Conservation (phyloP, 2,888 invertebrate species). For the Enchytraeus crypticus region DNA sequence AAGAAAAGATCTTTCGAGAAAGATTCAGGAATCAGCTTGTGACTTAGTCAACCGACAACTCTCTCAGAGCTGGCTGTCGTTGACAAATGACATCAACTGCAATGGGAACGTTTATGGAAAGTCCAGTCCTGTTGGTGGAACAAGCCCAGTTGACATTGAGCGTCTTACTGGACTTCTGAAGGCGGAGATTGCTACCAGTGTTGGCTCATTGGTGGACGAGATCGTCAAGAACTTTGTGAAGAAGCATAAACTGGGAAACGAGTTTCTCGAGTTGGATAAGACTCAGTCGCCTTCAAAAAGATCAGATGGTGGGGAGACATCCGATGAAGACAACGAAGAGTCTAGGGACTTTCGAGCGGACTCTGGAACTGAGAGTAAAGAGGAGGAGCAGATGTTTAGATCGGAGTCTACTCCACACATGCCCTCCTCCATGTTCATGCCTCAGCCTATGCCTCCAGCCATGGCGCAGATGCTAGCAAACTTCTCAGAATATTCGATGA, state of each 20-base stretch:
- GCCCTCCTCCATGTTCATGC: not conserved
- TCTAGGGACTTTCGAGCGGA: not conserved
- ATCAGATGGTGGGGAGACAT: not conserved
- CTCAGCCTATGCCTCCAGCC: conserved; percentile 4
- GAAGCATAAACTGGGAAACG: conserved; percentile 12
- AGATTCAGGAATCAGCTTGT: not conserved
- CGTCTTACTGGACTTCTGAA: conserved; percentile 83
- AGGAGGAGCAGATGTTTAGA: not conserved
- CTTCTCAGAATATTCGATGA: conserved; percentile 2
- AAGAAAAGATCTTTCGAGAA: not conserved
- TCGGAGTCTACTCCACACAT: not conserved
- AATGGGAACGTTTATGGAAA: no score
- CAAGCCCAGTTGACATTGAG: conserved; percentile 54
- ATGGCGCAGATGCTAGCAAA: not conserved
- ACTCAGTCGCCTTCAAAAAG: conserved; percentile 8
- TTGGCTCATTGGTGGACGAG: conserved; percentile 76
- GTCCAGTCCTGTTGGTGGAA: conserved; percentile 3
- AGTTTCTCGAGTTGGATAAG: no score
- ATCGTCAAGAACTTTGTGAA: conserved; percentile 64
- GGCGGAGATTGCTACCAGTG: conserved; percentile 74
- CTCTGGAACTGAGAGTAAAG: not conserved
- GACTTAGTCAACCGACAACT: not conserved
- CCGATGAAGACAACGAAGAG: not conserved
- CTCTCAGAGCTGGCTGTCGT: not conserved
- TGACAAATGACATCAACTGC: not conserved